These are phyloP conservation scores for Drosophila fulvimacula DNA, from an alignment of 2,888 invertebrate species.

Conservation along the genomic window DNA sequence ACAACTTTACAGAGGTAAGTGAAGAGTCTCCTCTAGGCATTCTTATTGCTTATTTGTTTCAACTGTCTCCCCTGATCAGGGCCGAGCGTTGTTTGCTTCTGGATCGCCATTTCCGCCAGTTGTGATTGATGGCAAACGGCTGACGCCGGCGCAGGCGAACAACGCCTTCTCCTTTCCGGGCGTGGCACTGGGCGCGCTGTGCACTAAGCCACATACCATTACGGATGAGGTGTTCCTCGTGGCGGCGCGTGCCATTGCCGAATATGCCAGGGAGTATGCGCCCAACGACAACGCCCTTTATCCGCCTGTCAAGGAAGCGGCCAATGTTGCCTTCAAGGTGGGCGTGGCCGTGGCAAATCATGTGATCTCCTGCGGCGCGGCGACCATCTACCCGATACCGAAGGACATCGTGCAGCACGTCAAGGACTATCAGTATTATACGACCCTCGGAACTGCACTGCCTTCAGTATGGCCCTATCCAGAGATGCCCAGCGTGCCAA, in stretches of 20 bases:
- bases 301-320: constrained; percentile 45
- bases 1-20: constrained; percentile 54
- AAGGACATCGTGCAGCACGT: constrained; percentile 29
- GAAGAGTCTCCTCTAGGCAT: too few relatives aligned
- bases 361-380: constrained; percentile 21
- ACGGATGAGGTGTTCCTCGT: constrained; percentile 54
- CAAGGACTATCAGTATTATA: constrained; percentile 22
- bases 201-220: constrained; percentile 22
- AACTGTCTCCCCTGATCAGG: constrained; percentile 33
- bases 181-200: constrained; percentile 44
- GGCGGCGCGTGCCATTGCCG: constrained; percentile 53
- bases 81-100: constrained; percentile 58
- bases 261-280: background rate
- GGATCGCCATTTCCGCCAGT: constrained; percentile 71
- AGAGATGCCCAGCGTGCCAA: background rate
- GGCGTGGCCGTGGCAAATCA: constrained; percentile 37
- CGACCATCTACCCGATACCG: constrained; percentile 24
- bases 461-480: constrained; percentile 54
- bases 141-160: constrained; percentile 59
- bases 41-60: too few relatives aligned
- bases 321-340: constrained; percentile 36
- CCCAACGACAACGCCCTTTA: background rate
- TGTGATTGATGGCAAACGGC: constrained; percentile 55
- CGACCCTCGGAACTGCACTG: constrained; percentile 17
- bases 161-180: constrained; percentile 67